Evolutionary conservation across 1,140 invertebrate species (phyloP).

Genomic region (Hyphantria cunea): DNA sequence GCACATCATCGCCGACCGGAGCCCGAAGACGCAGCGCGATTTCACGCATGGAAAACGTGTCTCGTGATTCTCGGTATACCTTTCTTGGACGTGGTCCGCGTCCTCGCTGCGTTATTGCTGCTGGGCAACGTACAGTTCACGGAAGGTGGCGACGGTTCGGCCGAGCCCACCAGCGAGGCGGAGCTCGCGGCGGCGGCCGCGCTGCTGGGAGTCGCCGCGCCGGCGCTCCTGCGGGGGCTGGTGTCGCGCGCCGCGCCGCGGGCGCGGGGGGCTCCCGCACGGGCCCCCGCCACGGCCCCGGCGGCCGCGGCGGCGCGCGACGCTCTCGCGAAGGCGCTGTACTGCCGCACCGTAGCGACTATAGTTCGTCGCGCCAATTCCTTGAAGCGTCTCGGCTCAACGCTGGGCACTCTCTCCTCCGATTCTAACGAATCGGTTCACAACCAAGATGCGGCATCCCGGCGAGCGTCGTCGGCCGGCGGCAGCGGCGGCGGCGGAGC

Average conservation of each 20-base stretch:
- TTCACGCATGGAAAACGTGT: constrained; percentile 95
- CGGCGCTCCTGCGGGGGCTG: constrained; percentile 94
- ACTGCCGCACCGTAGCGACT: constrained; percentile 96
- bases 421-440: constrained; percentile 96
- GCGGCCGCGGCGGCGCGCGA: constrained; percentile 94
- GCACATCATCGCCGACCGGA: constrained; percentile 83
- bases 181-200: constrained; percentile 93
- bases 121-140: constrained; percentile 95
- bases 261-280: constrained; percentile 90
- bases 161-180: constrained; percentile 86
- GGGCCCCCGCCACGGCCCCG: constrained; percentile 89
- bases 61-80: constrained; percentile 95
- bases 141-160: constrained; percentile 82
- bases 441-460: constrained; percentile 91
- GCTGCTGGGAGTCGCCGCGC: constrained; percentile 93
- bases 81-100: constrained; percentile 95
- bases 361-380: constrained; percentile 96
- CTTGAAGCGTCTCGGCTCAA: constrained; percentile 93
- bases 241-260: constrained; percentile 90
- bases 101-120: constrained; percentile 94
- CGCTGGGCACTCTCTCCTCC: constrained; percentile 93
- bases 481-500: constrained; percentile 73
- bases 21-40: constrained; percentile 76
- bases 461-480: constrained; percentile 93
- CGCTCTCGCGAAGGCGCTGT: constrained; percentile 95